These are phyloP conservation scores for Scomberomorus guttatus DNA, from an alignment of 2,797 vertebrate species.

Conservation along the genomic window DNA sequence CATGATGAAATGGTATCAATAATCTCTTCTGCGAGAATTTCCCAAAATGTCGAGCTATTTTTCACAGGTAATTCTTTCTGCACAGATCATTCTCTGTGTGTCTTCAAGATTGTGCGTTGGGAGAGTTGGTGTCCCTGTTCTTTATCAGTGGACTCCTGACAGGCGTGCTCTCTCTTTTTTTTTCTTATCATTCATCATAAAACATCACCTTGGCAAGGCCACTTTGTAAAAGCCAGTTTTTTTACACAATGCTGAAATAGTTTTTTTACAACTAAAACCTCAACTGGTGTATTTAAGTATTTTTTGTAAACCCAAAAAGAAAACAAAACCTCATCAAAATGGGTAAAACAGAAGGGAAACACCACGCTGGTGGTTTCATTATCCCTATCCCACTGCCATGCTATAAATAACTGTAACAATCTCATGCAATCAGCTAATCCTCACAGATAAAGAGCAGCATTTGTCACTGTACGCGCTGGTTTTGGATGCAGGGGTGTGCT, in stretches of 20 bases:
- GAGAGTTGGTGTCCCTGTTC: slow-evolving; percentile 62
- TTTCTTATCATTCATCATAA: not conserved
- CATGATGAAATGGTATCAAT: not conserved
- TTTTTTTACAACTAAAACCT: slow-evolving; percentile 70
- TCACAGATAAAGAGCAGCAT: slow-evolving; percentile 49
- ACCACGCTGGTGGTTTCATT: slow-evolving; percentile 42
- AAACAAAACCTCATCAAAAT: slow-evolving; percentile 37
- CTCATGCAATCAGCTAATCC: slow-evolving; percentile 63
- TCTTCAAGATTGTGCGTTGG: slow-evolving; percentile 36
- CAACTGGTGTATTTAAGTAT: slow-evolving; percentile 49
- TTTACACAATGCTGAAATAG: slow-evolving; percentile 80
- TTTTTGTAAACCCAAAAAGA: slow-evolving; percentile 48
- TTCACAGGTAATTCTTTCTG: slow-evolving; percentile 31
- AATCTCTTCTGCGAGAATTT: not conserved
- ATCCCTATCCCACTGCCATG: slow-evolving; percentile 56
- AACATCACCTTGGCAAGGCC: slow-evolving; percentile 16
- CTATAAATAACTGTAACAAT: slow-evolving; percentile 58
- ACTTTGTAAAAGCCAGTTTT: slow-evolving; percentile 84
- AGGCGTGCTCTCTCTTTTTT: slow-evolving; percentile 55
- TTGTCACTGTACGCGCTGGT: slow-evolving; percentile 37
- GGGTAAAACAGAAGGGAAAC: slow-evolving; percentile 40
- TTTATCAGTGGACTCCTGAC: slow-evolving; percentile 72
- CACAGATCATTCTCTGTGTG: slow-evolving; percentile 43
- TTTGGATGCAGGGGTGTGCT: too few species aligned
- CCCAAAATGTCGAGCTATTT: slow-evolving; percentile 26